phyloP scores from a whole-genome alignment of 1,140 invertebrate genomes.

The Bombus haemorrhoidalis region DNA sequence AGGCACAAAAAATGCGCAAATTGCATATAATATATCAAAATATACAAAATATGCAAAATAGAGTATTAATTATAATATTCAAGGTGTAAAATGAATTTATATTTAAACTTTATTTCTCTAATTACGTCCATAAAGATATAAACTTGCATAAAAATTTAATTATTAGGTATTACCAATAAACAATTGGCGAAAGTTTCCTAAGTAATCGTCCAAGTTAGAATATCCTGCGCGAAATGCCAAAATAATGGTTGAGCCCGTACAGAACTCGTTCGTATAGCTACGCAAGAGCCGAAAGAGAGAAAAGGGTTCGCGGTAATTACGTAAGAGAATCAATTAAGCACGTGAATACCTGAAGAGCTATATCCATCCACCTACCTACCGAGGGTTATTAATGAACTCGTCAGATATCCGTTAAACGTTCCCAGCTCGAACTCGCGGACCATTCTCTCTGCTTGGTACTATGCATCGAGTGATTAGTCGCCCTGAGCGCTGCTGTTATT shows the following conservation, averaged over 20 bases:
- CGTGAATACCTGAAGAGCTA: conserved; percentile 67
- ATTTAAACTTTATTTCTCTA: too few relatives aligned
- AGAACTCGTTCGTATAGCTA: not conserved
- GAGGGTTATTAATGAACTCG: conserved; percentile 77
- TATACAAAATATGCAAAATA: too few relatives aligned
- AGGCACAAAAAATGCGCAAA: too few relatives aligned
- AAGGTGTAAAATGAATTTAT: too few relatives aligned
- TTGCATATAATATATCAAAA: too few relatives aligned
- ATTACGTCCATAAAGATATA: too few relatives aligned
- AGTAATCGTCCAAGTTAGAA: not conserved
- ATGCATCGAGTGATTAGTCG: conserved; percentile 48
- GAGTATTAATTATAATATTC: too few relatives aligned
- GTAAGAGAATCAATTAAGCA: conserved; percentile 75
- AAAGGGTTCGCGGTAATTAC: conserved; percentile 64
- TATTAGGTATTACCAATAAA: too few relatives aligned
- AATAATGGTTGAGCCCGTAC: not conserved
- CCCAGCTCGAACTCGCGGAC: conserved; percentile 51
- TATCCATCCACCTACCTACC: conserved; percentile 64
- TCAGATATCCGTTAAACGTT: conserved; percentile 76
- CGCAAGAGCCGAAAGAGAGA: conserved; percentile 18
- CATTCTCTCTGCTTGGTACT: conserved; percentile 14
- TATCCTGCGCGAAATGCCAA: not conserved
- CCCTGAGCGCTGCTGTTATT: conserved; percentile 35
- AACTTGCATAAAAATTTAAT: too few relatives aligned
- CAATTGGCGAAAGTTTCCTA: not conserved